Evolutionary conservation across 1,140 invertebrate species (phyloP).

Genomic region (Mizuhopecten yessoensis): DNA sequence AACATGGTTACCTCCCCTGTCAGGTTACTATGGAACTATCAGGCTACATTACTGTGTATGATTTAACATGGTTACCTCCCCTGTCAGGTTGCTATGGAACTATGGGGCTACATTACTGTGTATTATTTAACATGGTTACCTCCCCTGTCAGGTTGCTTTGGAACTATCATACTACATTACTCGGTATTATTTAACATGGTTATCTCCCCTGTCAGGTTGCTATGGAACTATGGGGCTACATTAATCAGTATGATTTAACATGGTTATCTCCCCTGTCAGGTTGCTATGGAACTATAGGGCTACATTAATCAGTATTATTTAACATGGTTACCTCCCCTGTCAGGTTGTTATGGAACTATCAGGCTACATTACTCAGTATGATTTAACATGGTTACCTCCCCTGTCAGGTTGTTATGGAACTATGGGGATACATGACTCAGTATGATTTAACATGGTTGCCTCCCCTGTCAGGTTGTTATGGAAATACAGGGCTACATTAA

Average conservation of each 20-base stretch:
- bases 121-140: constrained; percentile 74
- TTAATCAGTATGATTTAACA: too few relatives aligned
- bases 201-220: not conserved
- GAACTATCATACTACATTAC: not conserved
- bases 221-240: too few relatives aligned
- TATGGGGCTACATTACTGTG: constrained; percentile 79
- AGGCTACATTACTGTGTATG: too few relatives aligned
- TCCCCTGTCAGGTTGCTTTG: not conserved
- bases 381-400: constrained; percentile 44
- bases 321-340: not conserved
- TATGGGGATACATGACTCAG: constrained; percentile 61
- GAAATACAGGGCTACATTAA: not conserved
- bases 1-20: too few relatives aligned
- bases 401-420: constrained; percentile 79
- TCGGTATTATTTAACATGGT: not conserved
- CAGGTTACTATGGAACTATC: too few relatives aligned
- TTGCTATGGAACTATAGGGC: too few relatives aligned
- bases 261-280: not conserved
- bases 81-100: constrained; percentile 81
- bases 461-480: constrained; percentile 75
- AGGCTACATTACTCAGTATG: constrained; percentile 79
- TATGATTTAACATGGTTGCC: constrained; percentile 64
- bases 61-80: not conserved
- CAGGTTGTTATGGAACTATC: constrained; percentile 66
- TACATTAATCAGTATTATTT: not conserved